Percentiles rank a stretch among this genome's conserved stretches.
phyloP scores from a whole-genome alignment of 2,888 invertebrate species.

The Cryptocephalus moraei region DNA sequence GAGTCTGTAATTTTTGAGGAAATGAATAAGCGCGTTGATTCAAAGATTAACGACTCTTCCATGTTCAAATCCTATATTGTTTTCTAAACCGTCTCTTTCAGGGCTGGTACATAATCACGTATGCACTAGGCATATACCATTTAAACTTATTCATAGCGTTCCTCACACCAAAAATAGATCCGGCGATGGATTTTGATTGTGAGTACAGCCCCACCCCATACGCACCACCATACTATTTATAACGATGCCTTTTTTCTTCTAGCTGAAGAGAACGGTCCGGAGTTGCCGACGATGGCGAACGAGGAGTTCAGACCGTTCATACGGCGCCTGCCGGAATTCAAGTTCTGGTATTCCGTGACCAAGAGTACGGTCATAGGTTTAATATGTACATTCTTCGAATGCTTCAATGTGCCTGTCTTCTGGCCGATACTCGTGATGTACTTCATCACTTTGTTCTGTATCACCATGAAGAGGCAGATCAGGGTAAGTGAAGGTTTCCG shows the following conservation, averaged over 20 bases:
- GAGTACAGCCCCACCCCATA: constrained; percentile 30
- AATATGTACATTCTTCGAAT: constrained; percentile 91
- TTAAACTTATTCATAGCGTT: constrained; percentile 99
- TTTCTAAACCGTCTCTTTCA: constrained; percentile 34
- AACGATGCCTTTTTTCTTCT: constrained; percentile 10
- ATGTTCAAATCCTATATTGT: too few relatives aligned
- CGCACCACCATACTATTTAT: background rate
- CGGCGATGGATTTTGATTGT: constrained; percentile 90
- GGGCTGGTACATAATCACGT: constrained; percentile 99
- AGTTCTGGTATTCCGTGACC: constrained; percentile 97
- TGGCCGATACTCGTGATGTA: constrained; percentile 99
- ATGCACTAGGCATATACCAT: constrained; percentile 98
- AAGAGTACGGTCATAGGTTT: constrained; percentile 88
- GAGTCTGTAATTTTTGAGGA: too few relatives aligned
- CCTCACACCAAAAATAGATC: constrained; percentile 98
- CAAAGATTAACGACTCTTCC: too few relatives aligned
- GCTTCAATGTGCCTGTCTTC: constrained; percentile 98
- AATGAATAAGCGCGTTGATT: too few relatives aligned
- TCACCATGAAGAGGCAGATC: constrained; percentile 99
- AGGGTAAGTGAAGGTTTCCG: constrained; percentile 55
- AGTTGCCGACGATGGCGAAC: constrained; percentile 85
- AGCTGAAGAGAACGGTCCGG: constrained; percentile 79
- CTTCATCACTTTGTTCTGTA: constrained; percentile 94
- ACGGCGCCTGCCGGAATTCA: constrained; percentile 93
- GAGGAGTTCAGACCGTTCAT: constrained; percentile 99